phyloP scores from a whole-genome alignment of 2,797 vertebrate genomes.

The Pempheris klunzingeri region DNA sequence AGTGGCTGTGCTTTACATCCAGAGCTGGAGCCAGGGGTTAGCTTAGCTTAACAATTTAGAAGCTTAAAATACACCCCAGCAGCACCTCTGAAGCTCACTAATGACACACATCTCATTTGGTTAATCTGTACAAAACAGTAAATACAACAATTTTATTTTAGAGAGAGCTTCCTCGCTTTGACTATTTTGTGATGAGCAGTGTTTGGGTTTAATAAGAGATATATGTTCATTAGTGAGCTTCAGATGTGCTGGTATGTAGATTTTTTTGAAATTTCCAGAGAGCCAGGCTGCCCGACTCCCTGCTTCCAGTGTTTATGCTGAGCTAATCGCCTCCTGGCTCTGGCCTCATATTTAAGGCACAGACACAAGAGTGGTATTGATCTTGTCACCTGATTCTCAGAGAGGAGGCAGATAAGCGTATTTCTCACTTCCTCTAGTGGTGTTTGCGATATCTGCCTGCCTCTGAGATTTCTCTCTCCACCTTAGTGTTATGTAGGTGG shows the following conservation, averaged over 20 bases:
- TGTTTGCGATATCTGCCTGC: background rate
- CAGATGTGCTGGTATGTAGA: background rate
- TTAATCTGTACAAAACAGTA: background rate
- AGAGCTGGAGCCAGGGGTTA: background rate
- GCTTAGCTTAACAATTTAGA: conserved; percentile 17
- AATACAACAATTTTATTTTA: background rate
- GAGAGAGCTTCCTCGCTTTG: background rate
- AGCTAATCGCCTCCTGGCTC: conserved; percentile 2
- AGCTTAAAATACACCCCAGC: background rate
- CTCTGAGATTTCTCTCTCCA: background rate
- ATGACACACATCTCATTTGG: background rate
- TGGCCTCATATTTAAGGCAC: background rate
- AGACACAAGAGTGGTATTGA: background rate
- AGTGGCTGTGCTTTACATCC: background rate
- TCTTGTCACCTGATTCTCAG: too few species aligned
- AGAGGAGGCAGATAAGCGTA: too few species aligned
- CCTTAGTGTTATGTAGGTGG: too few species aligned
- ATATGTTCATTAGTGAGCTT: background rate
- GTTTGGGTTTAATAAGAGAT: background rate
- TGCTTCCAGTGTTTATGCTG: conserved; percentile 6
- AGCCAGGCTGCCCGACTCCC: background rate
- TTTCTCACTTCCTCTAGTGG: too few species aligned
- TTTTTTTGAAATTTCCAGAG: background rate
- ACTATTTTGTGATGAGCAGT: background rate
- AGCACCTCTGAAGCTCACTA: background rate